Evolutionary conservation across 2,797 vertebrate species (phyloP), one percentile per base, ranked within the genome.

Genomic region (Sebastes diploproa): DNA sequence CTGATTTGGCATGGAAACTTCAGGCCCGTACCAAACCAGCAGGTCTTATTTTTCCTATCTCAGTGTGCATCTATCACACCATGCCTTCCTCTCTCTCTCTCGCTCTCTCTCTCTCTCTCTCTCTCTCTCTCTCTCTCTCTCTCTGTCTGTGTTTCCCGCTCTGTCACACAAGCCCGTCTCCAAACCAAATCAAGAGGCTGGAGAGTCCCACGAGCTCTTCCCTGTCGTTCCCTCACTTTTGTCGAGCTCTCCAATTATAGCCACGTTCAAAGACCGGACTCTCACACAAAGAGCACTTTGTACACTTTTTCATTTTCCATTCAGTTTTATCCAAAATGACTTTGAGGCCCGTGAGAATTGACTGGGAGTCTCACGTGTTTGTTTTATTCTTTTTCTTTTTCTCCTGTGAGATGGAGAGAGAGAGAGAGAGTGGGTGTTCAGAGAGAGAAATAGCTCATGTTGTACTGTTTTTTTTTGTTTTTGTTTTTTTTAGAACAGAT

Each of bases 211-310:
- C 60, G 6, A 78, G 67, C n/a, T 16, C 75, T 73, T 70, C 54
- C 61, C 70, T 11, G 63, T 64, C 27, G 6, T n/a, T 65, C 38
- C 54, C 30, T 64, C 54, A 22, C 78, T 85, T 84, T 87, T 77
- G 85, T 90, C 70, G 18, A 83, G 77, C 74, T 84, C 85, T 88
- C 91, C 90, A 90, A 91, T 91, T 91, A 93, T 59, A 91, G 75
- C 67, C 71, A 3, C 23, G 64, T 89, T 91, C 86, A 91, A 91
- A 93, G 88, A 73, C 64, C 1, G 32, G 64, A 85, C 84, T 65
- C 80, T 75, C 77, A 29, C 67, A 84, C 82, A 83, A 69, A 79
- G 77, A 81, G 18, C 55, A 46, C 79, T 74, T 85, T n/a, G 55
- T 20, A 65, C 78, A 38, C 60, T 77, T 80, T 50, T 50, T 80